These are phyloP conservation scores for Aramus guarauna DNA, from an alignment of 2,113 vertebrate species.

Conservation along the genomic window DNA sequence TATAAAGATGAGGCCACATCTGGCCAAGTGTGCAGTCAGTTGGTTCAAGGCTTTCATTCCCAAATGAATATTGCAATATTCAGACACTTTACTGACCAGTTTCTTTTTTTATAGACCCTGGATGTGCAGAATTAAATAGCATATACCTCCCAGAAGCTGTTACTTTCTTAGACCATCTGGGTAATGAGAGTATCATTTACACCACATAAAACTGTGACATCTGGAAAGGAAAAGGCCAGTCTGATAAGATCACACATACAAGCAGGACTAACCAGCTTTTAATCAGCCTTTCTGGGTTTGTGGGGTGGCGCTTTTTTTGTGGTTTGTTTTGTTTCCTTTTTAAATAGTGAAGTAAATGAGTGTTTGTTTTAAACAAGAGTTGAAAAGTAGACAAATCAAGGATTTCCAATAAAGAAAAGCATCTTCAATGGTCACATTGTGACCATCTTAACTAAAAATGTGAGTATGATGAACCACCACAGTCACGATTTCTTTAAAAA, in stretches of 20 bases:
- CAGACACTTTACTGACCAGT: slow-evolving; percentile 42
- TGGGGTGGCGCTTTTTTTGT: background rate
- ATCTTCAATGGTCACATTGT: background rate
- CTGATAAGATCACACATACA: slow-evolving; percentile 51
- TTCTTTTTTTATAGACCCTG: slow-evolving; percentile 57
- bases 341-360: background rate
- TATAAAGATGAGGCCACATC: slow-evolving; percentile 53
- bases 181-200: slow-evolving; percentile 59
- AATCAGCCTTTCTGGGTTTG: background rate
- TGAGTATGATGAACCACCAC: background rate
- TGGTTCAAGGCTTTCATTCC: slow-evolving; percentile 28
- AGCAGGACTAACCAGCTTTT: slow-evolving; percentile 4
- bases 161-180: slow-evolving; percentile 56
- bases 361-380: background rate
- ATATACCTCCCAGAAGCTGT: slow-evolving; percentile 60
- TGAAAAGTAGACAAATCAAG: background rate
- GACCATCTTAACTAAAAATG: background rate
- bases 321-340: background rate
- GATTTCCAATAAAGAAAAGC: background rate
- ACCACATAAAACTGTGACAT: slow-evolving; percentile 60
- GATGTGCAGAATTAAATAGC: slow-evolving; percentile 18
- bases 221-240: slow-evolving; percentile 51
- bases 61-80: slow-evolving; percentile 8
- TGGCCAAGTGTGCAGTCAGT: slow-evolving; percentile 25
- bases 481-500: background rate